Evolutionary conservation across 2,888 invertebrate species (phyloP).

Genomic region (Caenorhabditis sp.): DNA sequence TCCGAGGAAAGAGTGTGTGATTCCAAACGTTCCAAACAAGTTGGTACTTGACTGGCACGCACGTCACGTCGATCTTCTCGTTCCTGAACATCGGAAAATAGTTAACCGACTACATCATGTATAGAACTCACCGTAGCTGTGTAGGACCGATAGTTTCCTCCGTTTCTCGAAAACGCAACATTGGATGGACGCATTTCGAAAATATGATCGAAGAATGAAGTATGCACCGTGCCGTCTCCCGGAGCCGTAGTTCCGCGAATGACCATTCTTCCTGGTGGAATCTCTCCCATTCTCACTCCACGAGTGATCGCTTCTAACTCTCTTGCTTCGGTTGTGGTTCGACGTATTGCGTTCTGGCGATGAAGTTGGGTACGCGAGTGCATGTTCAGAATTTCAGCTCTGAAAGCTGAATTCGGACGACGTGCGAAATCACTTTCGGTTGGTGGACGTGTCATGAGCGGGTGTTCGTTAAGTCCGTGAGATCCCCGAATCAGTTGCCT

Average conservation of each 20-base stretch:
- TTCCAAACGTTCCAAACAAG: slow-evolving; percentile 71
- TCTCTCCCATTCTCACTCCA: slow-evolving; percentile 30
- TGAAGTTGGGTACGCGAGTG: slow-evolving; percentile 35
- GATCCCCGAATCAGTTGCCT: slow-evolving; percentile 15
- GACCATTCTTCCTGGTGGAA: slow-evolving; percentile 36
- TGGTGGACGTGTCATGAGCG: slow-evolving; percentile 60
- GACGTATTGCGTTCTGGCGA: slow-evolving; percentile 63
- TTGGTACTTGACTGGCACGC: slow-evolving; percentile 54
- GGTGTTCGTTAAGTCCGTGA: slow-evolving; percentile 56
- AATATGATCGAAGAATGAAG: slow-evolving; percentile 54
- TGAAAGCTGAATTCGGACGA: slow-evolving; percentile 11
- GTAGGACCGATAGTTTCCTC: slow-evolving; percentile 24
- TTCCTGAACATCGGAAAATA: slow-evolving; percentile 35
- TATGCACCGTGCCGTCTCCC: slow-evolving; percentile 1
- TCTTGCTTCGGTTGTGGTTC: slow-evolving; percentile 44
- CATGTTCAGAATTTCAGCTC: slow-evolving; percentile 31
- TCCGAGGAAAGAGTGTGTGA: slow-evolving; percentile 68
- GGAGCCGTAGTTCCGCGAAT: slow-evolving; percentile 30
- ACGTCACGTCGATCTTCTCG: slow-evolving; percentile 51
- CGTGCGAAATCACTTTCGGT: slow-evolving; percentile 25
- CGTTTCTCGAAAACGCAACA: slow-evolving; percentile 15
- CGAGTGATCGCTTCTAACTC: slow-evolving; percentile 39
- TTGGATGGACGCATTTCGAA: slow-evolving; percentile 46
- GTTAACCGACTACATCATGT: neutral
- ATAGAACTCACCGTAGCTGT: slow-evolving; percentile 24